Base-by-base conservation (phyloP, 1,140 invertebrate species). In the Harpegnathos saltator region DNA sequence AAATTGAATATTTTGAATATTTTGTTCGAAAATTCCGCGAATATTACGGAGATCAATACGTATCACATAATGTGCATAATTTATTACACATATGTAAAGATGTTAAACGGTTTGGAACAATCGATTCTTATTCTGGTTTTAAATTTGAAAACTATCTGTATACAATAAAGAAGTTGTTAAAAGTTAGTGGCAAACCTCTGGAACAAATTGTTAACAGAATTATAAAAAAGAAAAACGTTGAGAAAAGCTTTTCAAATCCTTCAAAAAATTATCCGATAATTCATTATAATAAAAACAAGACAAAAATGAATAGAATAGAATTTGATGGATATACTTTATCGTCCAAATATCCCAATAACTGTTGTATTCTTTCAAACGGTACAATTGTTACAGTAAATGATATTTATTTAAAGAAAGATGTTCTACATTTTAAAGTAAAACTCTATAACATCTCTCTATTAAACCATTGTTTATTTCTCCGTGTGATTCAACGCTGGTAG, bases 1-100 rank as follows among this genome's bases (percentile, higher is more conserved):
- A 63, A 63, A 33, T 26, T 63, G n/a, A n/a, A n/a, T 15, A 33
- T 63, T 33, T 63, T 38, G 61, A 62, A 62, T 62, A n/a, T 12
- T 62, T 62, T 29, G 24, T 62, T 62, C 3, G 14, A 62, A 62
- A 62, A 17, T 26, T 62, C 22, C 12, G 59, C 24, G 14, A 62
- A 1, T 62, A 62, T 29, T 62, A 29, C 26, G 59, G 59, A 62
- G 59, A 62, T 62, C 24, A 62, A 62, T 62, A 62, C 22, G 26
- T 62, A 62, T 26, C 59, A 62, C 59, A 62, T 5, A 62, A 62
- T 62, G 15, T 62, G 26, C 59, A 62, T 62, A 62, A 62, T 29
- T 17, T 62, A 17, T 0, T 29, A 62, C 59, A 62, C 26, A 7
- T 62, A 62, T 62, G 26, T 62, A 0, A 62, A 5, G 59, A 62